Evolutionary conservation across 2,888 invertebrate species (phyloP).

Genomic region (Eilema depressum): DNA sequence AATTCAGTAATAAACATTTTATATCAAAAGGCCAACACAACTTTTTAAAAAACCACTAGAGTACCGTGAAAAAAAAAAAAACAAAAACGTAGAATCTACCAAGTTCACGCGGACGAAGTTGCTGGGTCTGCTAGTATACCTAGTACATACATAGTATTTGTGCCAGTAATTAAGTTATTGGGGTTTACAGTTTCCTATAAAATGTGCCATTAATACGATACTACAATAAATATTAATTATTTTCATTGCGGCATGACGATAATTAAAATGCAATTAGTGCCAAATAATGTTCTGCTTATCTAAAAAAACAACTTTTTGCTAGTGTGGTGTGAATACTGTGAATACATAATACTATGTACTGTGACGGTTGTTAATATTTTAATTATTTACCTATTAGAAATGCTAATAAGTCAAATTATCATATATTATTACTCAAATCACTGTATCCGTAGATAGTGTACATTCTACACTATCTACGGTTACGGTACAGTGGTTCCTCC

Average conservation of each 20-base stretch:
- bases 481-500: neutral
- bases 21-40: too few species aligned
- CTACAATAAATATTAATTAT: neutral
- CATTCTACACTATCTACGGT: neutral
- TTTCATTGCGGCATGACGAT: neutral
- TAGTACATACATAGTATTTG: too few species aligned
- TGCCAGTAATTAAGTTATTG: neutral
- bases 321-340: neutral
- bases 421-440: too few species aligned
- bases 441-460: too few species aligned
- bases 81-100: too few species aligned
- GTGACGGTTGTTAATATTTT: neutral
- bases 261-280: neutral
- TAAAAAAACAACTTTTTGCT: neutral
- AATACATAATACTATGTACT: neutral
- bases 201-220: neutral
- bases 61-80: too few species aligned
- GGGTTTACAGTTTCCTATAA: neutral
- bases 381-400: neutral
- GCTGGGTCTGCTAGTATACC: too few species aligned
- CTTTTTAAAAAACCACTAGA: too few species aligned
- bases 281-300: neutral
- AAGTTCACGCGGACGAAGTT: too few species aligned
- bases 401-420: too few species aligned
- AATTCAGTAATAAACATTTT: too few species aligned